Conservation (phyloP, 2,888 invertebrate species). For the Drosophila tripunctata region DNA sequence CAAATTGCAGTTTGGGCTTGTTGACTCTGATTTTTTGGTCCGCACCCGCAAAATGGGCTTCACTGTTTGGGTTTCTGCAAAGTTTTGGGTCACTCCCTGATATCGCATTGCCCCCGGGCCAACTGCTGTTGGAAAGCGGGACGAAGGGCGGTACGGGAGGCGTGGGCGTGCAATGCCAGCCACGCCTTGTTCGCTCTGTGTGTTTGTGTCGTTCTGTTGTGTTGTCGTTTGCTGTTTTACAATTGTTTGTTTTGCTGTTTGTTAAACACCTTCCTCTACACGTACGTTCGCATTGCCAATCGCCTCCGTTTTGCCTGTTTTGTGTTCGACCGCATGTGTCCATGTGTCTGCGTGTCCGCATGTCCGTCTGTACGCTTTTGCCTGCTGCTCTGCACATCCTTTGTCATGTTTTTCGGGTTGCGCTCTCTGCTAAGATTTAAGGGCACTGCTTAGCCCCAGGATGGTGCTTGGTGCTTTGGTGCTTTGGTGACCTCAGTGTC, state of each 20-base stretch:
- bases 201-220: slow-evolving; percentile 7
- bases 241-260: slow-evolving; percentile 83
- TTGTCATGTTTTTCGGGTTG: slow-evolving; percentile 76
- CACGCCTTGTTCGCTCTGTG: slow-evolving; percentile 55
- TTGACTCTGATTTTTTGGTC: slow-evolving; percentile 33
- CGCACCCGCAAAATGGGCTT: slow-evolving; percentile 34
- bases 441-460: slow-evolving; percentile 59
- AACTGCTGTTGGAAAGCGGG: too few species aligned
- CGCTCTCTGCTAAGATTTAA: slow-evolving; percentile 71
- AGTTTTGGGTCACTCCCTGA: slow-evolving; percentile 44
- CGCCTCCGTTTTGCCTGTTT: slow-evolving; percentile 72
- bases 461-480: too few species aligned
- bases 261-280: slow-evolving; percentile 83
- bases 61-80: slow-evolving; percentile 19
- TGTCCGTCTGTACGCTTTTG: slow-evolving; percentile 1
- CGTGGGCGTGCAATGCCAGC: slow-evolving; percentile 65
- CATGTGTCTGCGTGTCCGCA: too few species aligned
- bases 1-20: not conserved
- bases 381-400: slow-evolving; percentile 62
- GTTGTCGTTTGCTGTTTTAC: slow-evolving; percentile 65
- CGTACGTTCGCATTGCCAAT: slow-evolving; percentile 64
- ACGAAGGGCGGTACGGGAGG: slow-evolving; percentile 51
- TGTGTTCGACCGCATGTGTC: too few species aligned
- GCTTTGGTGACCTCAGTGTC: slow-evolving; percentile 46
- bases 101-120: slow-evolving; percentile 22